Conservation (phyloP, 2,113 vertebrate species). For the Ctenomys sociabilis region DNA sequence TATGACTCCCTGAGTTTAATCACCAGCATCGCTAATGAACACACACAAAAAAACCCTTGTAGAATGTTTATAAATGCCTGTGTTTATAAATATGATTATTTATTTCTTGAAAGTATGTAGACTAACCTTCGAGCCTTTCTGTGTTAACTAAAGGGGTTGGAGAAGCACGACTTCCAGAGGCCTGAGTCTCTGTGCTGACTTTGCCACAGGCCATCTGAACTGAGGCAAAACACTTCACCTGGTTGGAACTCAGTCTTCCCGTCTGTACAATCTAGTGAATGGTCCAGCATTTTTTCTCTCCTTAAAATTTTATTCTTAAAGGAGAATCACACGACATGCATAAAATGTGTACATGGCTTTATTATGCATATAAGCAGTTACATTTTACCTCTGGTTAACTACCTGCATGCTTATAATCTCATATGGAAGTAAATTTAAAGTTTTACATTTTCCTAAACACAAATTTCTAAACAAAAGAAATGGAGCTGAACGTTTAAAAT, state of each 20-base stretch:
- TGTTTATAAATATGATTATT: not conserved
- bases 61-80: not conserved
- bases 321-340: not conserved
- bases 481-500: constrained; percentile 12
- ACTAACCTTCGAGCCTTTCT: not conserved
- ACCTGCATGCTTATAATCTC: not conserved
- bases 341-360: not conserved
- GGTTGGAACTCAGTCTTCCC: not conserved
- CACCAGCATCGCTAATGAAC: not conserved
- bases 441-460: not conserved
- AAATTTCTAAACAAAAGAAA: constrained; percentile 40
- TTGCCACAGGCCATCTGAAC: not conserved
- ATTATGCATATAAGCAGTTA: constrained; percentile 8
- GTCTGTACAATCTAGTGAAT: not conserved
- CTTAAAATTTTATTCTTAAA: constrained; percentile 48
- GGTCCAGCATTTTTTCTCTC: not conserved
- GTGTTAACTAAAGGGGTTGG: not conserved
- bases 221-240: constrained; percentile 19
- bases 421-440: constrained; percentile 16
- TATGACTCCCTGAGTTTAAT: not conserved
- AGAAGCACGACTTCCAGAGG: not conserved
- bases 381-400: constrained; percentile 3
- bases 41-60: not conserved
- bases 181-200: not conserved
- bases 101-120: not conserved